Conservation (phyloP, 2,888 invertebrate species). For the Pachymerium ferrugineum region DNA sequence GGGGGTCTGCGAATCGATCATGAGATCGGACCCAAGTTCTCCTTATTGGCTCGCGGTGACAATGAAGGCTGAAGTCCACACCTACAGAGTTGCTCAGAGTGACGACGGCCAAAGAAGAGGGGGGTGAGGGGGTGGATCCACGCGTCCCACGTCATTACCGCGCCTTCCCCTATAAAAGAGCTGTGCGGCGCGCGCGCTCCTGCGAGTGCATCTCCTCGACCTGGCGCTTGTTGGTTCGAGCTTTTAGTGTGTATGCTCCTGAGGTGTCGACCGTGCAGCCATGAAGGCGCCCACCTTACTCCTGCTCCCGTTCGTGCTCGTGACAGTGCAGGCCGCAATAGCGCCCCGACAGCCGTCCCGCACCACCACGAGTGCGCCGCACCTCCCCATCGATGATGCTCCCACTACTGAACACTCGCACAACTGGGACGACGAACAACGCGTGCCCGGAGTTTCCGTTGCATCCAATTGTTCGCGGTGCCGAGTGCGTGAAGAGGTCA, state of each 20-base stretch:
- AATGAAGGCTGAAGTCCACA: slow-evolving; percentile 27
- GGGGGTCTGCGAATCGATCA: background rate
- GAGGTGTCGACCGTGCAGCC: slow-evolving; percentile 3
- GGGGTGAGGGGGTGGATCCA: background rate
- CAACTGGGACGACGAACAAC: background rate
- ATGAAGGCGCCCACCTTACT: background rate
- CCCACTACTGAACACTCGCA: background rate
- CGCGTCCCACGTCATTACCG: slow-evolving; percentile 7
- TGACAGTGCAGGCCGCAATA: background rate
- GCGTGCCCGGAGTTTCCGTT: slow-evolving; percentile 4
- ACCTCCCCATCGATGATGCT: background rate
- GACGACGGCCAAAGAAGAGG: slow-evolving; percentile 25
- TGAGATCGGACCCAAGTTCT: slow-evolving; percentile 22
- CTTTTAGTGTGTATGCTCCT: slow-evolving; percentile 9
- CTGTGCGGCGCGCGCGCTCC: slow-evolving; percentile 24
- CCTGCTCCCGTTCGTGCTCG: slow-evolving; percentile 11
- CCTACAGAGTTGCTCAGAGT: background rate
- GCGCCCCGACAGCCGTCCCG: background rate
- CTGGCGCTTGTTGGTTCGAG: slow-evolving; percentile 7
- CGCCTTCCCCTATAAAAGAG: slow-evolving; percentile 20
- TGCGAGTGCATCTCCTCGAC: slow-evolving; percentile 19
- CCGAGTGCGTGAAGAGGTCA: slow-evolving; percentile 54
- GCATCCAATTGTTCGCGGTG: slow-evolving; percentile 51
- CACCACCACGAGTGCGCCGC: background rate
- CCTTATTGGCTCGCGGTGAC: slow-evolving; percentile 22